Base-by-base conservation (phyloP, 2,888 invertebrate species). In the Rhamphomyia laevipes region DNA sequence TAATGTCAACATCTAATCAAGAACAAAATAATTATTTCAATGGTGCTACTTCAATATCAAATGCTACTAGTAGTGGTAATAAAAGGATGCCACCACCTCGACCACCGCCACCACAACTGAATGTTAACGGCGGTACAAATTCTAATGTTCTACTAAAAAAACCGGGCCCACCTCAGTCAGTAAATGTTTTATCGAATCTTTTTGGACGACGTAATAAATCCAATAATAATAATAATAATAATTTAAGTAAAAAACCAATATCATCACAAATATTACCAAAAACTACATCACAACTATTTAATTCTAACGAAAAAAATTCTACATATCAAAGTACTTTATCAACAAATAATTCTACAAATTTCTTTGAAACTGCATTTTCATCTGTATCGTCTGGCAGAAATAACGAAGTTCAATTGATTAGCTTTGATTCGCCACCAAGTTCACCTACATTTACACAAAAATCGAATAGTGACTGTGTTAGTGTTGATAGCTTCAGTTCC, bases 401-500 rank as follows among this genome's bases (percentile, higher is more conserved):
- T 27, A 44, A 51, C 9, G 64, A 65, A 40, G 58, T 56, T 4
- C 78, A 82, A 49, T 64, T 85, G 43, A 85, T 85, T 58, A 84
- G 83, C 64, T 72, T 85, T 40, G 74, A 82, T 58, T 80, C 81
- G 11, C 84, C 85, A 3, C 82, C 84, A 0, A 81, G 82, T 56
- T 85, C 85, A 9, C 85, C 85, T 23, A 83, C 83, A 1, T 80
- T 82, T 48, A 84, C 84, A 10, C 82, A 82, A 17, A 75, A 83
- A 55, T 84, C 84, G 0, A 83, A 81, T 61, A 83, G 83, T 62
- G 84, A 84, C 62, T 83, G 83, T 33, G 76, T 83, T 10, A 84
- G 83, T 66, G 78, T 84, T 16, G 82, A 84, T 58, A 84, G 84
- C 62, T 84, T 84, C 59, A 83, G 84, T 48, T 84, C 84, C 12